phyloP scores from a whole-genome alignment of 64 coral and sea anemone species.

The Porites australiensis region DNA sequence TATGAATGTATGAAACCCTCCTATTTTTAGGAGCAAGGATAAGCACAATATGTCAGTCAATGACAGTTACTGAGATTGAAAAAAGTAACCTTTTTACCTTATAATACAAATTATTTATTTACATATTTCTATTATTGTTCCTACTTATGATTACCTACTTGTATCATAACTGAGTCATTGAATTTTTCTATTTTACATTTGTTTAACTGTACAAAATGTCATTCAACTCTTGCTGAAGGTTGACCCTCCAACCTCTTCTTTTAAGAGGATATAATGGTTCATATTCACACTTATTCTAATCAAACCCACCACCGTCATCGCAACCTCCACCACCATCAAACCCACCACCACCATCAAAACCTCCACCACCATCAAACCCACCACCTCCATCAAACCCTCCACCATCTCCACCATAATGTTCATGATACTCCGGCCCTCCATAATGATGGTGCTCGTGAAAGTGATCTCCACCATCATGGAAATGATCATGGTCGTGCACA shows the following conservation, averaged over 20 bases:
- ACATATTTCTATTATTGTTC: too few species aligned
- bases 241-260: neutral
- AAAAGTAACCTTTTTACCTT: too few species aligned
- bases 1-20: too few species aligned
- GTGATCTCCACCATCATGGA: constrained; percentile 53
- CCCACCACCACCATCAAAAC: constrained; percentile 19
- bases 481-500: constrained; percentile 61
- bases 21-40: too few species aligned
- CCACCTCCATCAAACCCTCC: constrained; percentile 23
- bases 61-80: too few species aligned
- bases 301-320: constrained; percentile 32
- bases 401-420: constrained; percentile 41
- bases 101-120: too few species aligned
- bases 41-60: too few species aligned
- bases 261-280: neutral
- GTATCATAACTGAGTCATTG: too few species aligned
- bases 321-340: constrained; percentile 14
- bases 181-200: too few species aligned
- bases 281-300: neutral
- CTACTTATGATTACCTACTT: too few species aligned
- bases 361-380: constrained; percentile 31
- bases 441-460: constrained; percentile 44
- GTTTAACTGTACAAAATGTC: neutral
- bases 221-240: neutral
- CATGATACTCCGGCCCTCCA: constrained; percentile 41